A percentile compares a stretch with the other conserved stretches of the same genome.
Conservation (phyloP, 2,888 invertebrate genomes). For the Drosophila kanekoi region DNA sequence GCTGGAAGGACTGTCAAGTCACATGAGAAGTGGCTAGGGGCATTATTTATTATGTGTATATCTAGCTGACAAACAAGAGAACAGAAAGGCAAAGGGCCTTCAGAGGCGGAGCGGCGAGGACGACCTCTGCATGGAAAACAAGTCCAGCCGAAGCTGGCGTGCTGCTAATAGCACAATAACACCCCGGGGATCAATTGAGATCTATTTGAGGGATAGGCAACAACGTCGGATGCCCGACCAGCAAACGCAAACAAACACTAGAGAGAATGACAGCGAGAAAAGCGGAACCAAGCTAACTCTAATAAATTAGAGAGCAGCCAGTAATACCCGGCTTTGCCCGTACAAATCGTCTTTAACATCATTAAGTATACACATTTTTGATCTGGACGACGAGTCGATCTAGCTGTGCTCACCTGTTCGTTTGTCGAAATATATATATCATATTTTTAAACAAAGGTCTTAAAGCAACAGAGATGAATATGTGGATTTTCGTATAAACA, state of each 20-base stretch:
- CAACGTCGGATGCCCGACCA: slow-evolving; percentile 18
- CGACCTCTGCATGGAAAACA: slow-evolving; percentile 14
- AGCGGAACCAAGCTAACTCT: slow-evolving; percentile 8
- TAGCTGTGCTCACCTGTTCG: no score
- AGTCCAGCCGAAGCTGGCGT: slow-evolving; percentile 51
- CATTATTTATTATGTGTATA: slow-evolving; percentile 78
- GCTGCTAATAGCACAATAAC: slow-evolving; percentile 78
- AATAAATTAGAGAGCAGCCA: neutral
- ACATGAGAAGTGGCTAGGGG: slow-evolving; percentile 65
- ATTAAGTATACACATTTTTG: no score
- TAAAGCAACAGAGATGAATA: no score
- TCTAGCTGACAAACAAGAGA: slow-evolving; percentile 59
- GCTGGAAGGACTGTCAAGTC: slow-evolving; percentile 25
- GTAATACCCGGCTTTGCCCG: neutral
- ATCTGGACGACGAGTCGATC: no score
- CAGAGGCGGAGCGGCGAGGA: slow-evolving; percentile 14
- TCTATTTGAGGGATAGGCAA: slow-evolving; percentile 63
- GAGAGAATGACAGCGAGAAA: slow-evolving; percentile 18
- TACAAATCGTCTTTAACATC: neutral
- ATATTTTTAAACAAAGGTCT: no score
- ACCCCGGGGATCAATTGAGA: slow-evolving; percentile 80
- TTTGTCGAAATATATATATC: no score
- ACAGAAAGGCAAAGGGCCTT: slow-evolving; percentile 46
- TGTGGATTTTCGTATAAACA: no score
- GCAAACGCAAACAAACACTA: slow-evolving; percentile 17